A percentile compares a stretch with the other conserved stretches of the same genome.
Conservation (phyloP, 2,888 invertebrate genomes). For the Euproctis similis region DNA sequence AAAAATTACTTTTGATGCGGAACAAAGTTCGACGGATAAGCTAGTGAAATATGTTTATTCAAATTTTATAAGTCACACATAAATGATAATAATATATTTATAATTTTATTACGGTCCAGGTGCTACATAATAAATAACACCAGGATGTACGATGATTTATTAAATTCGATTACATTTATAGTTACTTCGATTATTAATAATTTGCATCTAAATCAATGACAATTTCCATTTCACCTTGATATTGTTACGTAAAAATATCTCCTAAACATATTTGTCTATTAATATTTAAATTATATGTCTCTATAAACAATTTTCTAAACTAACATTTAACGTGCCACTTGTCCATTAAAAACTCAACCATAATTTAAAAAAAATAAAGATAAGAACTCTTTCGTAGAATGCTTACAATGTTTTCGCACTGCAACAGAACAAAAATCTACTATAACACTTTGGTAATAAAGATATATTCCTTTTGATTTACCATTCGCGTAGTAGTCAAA, state of each 20-base stretch:
- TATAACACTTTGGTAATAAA: neutral
- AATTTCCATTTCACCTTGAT: conserved; percentile 2
- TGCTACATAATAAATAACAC: too few species aligned
- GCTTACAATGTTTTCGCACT: neutral
- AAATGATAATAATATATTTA: too few species aligned
- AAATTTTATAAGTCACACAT: too few species aligned
- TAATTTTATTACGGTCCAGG: too few species aligned
- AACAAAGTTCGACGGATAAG: too few species aligned
- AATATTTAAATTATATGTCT: conserved; percentile 18
- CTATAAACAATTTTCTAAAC: conserved; percentile 22
- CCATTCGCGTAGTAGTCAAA: conserved; percentile 5
- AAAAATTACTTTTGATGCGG: too few species aligned
- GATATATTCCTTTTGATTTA: neutral
- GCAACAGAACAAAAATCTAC: neutral
- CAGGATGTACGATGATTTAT: too few species aligned
- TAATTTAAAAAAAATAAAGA: neutral
- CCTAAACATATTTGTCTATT: conserved; percentile 18
- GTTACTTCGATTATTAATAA: neutral
- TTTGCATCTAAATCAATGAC: neutral
- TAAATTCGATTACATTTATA: too few species aligned
- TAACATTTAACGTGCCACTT: conserved; percentile 13
- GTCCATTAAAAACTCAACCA: conserved; percentile 4
- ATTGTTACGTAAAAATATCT: conserved; percentile 22
- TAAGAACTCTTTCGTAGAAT: neutral
- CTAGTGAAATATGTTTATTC: too few species aligned